phyloP scores from a whole-genome alignment of 2,888 invertebrate genomes.

The Scaeva pyrastri region DNA sequence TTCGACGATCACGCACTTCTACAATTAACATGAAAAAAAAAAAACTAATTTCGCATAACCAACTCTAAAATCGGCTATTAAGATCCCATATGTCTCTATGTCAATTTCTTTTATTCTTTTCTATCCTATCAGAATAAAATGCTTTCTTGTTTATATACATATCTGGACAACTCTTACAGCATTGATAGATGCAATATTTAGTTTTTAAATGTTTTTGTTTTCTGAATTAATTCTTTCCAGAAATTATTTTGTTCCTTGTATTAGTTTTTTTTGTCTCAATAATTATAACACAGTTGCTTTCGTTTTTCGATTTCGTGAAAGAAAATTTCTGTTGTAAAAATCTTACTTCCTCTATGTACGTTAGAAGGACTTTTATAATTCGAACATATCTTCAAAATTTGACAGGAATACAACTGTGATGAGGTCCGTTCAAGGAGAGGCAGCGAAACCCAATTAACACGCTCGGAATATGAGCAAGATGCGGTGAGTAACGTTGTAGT shows the following conservation, averaged over 20 bases:
- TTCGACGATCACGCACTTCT: slow-evolving; percentile 78
- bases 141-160: slow-evolving; percentile 17
- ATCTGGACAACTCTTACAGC: slow-evolving; percentile 25
- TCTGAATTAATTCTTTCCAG: slow-evolving; percentile 54
- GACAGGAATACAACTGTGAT: slow-evolving; percentile 84
- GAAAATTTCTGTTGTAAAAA: slow-evolving; percentile 40
- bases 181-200: slow-evolving; percentile 33
- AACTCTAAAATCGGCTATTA: slow-evolving; percentile 52
- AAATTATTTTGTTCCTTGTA: slow-evolving; percentile 65
- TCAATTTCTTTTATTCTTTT: slow-evolving; percentile 41
- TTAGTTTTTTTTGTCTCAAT: slow-evolving; percentile 60
- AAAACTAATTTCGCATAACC: slow-evolving; percentile 51
- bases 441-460: slow-evolving; percentile 83
- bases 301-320: slow-evolving; percentile 38
- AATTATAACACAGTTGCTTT: slow-evolving; percentile 39
- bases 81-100: slow-evolving; percentile 40
- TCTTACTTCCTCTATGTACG: slow-evolving; percentile 12
- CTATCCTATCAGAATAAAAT: neutral
- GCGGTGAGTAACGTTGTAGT: slow-evolving; percentile 81
- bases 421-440: slow-evolving; percentile 84
- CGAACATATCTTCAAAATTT: slow-evolving; percentile 76
- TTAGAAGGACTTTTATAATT: slow-evolving; percentile 69
- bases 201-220: slow-evolving; percentile 42
- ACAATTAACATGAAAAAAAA: slow-evolving; percentile 35
- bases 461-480: slow-evolving; percentile 83